phyloP scores from a whole-genome alignment of 2,888 invertebrate species.

The Lampropteryx suffumata region DNA sequence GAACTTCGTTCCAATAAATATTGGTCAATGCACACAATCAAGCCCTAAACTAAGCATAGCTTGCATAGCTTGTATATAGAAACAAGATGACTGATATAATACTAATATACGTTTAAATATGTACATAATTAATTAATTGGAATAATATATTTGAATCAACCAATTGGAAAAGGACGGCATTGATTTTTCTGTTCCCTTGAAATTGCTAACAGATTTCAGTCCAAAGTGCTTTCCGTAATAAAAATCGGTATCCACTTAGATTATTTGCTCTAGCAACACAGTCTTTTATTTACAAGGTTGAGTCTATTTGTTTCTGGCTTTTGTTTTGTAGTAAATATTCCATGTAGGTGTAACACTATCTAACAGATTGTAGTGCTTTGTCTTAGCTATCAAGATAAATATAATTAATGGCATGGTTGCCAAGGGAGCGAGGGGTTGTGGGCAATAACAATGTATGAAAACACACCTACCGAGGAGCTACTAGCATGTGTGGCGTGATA shows the following conservation, averaged over 20 bases:
- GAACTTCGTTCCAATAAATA: too few species aligned
- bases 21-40: too few species aligned
- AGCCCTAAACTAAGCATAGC: too few species aligned
- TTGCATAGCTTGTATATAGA: too few species aligned
- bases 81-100: too few species aligned
- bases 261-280: conserved; percentile 34
- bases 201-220: conserved; percentile 24
- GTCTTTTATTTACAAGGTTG: conserved; percentile 34
- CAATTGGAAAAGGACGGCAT: not conserved
- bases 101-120: too few species aligned
- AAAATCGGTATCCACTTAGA: conserved; percentile 40
- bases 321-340: not conserved
- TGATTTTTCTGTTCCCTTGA: conserved; percentile 3
- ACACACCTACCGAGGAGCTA: conserved; percentile 3
- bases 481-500: conserved; percentile 12
- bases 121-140: too few species aligned
- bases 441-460: conserved; percentile 5
- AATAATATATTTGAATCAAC: too few species aligned
- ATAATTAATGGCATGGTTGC: conserved; percentile 10
- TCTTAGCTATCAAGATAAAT: conserved; percentile 11
- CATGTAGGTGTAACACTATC: too few species aligned
- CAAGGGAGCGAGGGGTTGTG: not conserved
- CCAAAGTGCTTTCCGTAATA: conserved; percentile 48
- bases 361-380: not conserved
- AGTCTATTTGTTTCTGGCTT: conserved; percentile 32